phyloP scores from a whole-genome alignment of 64 coral and sea anemone genomes.

The Montipora cactus region DNA sequence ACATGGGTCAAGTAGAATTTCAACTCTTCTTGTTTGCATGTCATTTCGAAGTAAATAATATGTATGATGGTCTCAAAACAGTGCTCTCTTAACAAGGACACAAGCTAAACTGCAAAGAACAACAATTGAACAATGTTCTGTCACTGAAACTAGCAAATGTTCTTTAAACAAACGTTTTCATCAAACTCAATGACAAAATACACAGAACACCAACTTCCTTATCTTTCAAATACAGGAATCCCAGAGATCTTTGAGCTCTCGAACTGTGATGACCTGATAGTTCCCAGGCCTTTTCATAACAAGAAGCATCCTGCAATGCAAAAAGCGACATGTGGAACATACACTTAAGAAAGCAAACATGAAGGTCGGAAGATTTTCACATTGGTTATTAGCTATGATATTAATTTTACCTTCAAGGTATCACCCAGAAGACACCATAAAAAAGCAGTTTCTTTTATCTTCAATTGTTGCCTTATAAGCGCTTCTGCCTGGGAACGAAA shows the following conservation, averaged over 20 bases:
- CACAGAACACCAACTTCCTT: conserved; percentile 72
- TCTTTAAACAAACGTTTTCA: background rate
- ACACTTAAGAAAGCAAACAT: background rate
- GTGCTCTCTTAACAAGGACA: too few species aligned
- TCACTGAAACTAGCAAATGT: too few species aligned
- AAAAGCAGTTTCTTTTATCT: conserved; percentile 76
- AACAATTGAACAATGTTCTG: too few species aligned
- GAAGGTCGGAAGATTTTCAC: background rate
- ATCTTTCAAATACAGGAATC: conserved; percentile 79
- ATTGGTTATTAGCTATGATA: background rate
- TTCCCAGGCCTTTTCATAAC: conserved; percentile 95
- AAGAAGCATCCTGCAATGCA: conserved; percentile 70
- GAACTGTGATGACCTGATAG: conserved; percentile 89
- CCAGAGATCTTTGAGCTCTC: conserved; percentile 91
- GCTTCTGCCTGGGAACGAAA: conserved; percentile 74
- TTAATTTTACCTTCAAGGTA: conserved; percentile 79
- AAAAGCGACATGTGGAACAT: background rate
- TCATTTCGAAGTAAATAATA: too few species aligned
- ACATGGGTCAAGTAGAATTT: too few species aligned
- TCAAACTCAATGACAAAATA: too few species aligned
- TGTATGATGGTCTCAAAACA: too few species aligned
- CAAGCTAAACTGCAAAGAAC: too few species aligned
- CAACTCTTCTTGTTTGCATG: too few species aligned
- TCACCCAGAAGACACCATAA: conserved; percentile 98
- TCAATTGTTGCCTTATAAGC: conserved; percentile 82